phyloP scores from a whole-genome alignment of 2,888 invertebrate species.

The Cheilosia variabilis region DNA sequence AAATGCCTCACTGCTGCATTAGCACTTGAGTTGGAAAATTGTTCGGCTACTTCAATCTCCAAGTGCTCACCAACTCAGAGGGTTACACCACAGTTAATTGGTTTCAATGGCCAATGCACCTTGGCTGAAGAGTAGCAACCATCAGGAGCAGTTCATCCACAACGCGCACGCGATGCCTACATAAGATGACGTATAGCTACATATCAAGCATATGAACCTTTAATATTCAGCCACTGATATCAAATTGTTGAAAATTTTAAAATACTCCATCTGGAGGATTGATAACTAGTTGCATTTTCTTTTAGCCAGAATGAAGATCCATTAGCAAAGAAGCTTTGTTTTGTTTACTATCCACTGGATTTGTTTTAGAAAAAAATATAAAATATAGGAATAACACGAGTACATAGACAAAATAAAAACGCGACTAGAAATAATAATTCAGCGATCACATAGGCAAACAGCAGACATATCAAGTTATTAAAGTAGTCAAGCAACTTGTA shows the following conservation, averaged over 20 bases:
- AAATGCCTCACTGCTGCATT: slow-evolving; percentile 6
- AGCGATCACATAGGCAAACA: slow-evolving; percentile 1
- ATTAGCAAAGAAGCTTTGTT: slow-evolving; percentile 20
- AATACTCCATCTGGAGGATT: slow-evolving; percentile 6
- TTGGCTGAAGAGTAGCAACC: slow-evolving; percentile 16
- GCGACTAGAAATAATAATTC: slow-evolving; percentile 14
- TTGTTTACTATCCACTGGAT: slow-evolving; percentile 16
- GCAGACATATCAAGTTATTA: slow-evolving; percentile 8
- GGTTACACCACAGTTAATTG: slow-evolving; percentile 28
- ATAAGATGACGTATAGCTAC: neutral
- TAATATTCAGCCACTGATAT: neutral
- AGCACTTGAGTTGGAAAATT: slow-evolving; percentile 3
- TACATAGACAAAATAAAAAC: neutral
- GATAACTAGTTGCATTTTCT: too few relatives aligned
- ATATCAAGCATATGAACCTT: neutral
- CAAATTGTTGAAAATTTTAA: neutral
- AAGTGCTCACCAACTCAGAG: slow-evolving; percentile 23
- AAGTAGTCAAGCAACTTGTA: slow-evolving; percentile 30
- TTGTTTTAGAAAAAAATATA: slow-evolving; percentile 6
- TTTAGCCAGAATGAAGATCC: slow-evolving; percentile 5
- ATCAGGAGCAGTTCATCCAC: slow-evolving; percentile 11
- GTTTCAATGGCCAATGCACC: slow-evolving; percentile 46
- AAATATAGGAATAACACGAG: neutral
- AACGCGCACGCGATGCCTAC: slow-evolving; percentile 22
- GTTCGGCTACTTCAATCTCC: slow-evolving; percentile 12